Base-by-base conservation (phyloP, 2,888 invertebrate genomes). In the Diarsia mendica region DNA sequence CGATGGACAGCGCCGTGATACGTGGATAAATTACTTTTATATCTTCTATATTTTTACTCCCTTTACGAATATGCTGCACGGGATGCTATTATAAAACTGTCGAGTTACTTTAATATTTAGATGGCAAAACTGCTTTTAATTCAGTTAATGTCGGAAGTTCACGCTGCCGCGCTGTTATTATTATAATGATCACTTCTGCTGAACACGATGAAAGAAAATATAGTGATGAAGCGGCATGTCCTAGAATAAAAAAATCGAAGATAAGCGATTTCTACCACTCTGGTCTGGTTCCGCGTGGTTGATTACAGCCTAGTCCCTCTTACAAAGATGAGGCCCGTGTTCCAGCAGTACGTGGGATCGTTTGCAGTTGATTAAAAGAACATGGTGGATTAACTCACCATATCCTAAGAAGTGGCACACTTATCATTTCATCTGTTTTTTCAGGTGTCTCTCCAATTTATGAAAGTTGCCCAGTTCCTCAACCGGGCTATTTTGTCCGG, bases 21-120 rank as follows among this genome's bases (percentile, higher is more conserved):
- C 82, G 78, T 67, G 82, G 85, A 75, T 83, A 85, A 68, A 83
- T 82, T 85, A 85, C 77, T 83, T 85, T 83, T 82, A 82, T 73
- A 65, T 71, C 51, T 61, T 61, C 70, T 44, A 73, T 72, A 65
- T 82, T 85, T 70, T 85, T 82, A 70, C 64, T 68, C 39, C 33
- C 15, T 72, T 77, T 63, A 66, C 48, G 72, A 71, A 71, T 71
- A 65, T 67, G 64, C 49, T 70, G 53, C 66, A 67, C 61, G 72
- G 68, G 61, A 73, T 77, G 20, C 13, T 75, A 23, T 65, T 70
- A 75, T 61, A 58, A 44, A 70, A 76, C 23, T 49, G 63, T 49
- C 8, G 11, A 18, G 18, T 20, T 33, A 46, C 13, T 20, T 58
- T 15, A 23, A 4, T 49, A 23, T 39, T 49, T 2, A 2, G n/a